A percentile compares a stretch with the other conserved stretches of the same genome.
phyloP scores from a whole-genome alignment of 2,888 invertebrate genomes.

The Chydorus sphaericus region DNA sequence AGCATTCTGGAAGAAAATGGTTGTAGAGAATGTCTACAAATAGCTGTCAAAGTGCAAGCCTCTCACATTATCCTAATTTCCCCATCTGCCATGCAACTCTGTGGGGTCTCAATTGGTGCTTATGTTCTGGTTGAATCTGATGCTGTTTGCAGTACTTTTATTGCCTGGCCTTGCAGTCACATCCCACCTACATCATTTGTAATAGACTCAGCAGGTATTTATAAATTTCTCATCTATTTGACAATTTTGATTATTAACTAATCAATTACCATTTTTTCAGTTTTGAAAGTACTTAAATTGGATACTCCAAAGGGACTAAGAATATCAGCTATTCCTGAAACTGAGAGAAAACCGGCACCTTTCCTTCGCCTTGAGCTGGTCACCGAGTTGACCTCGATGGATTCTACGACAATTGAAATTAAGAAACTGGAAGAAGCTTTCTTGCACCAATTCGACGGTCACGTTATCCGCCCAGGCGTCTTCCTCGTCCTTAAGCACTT shows the following conservation, averaged over 20 bases:
- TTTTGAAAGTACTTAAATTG: background rate
- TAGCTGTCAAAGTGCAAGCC: constrained; percentile 32
- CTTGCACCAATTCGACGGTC: background rate
- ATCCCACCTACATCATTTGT: background rate
- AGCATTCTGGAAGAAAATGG: background rate
- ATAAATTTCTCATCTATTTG: background rate
- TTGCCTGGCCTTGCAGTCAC: constrained; percentile 14
- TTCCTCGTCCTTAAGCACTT: background rate
- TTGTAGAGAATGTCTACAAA: constrained; percentile 32
- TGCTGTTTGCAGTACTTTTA: constrained; percentile 21
- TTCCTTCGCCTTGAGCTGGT: background rate
- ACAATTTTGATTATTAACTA: background rate
- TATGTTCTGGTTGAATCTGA: constrained; percentile 32
- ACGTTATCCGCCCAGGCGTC: background rate
- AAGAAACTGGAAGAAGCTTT: background rate
- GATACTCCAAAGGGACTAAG: background rate
- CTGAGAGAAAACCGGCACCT: background rate
- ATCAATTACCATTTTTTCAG: background rate
- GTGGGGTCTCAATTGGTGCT: constrained; percentile 43
- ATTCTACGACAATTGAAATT: background rate
- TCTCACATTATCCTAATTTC: constrained; percentile 45
- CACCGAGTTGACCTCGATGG: too few relatives aligned
- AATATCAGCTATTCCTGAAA: background rate
- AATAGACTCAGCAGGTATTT: background rate
- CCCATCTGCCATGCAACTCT: constrained; percentile 42